Evolutionary conservation across 1,140 invertebrate species (phyloP).

Genomic region (Arion vulgaris): DNA sequence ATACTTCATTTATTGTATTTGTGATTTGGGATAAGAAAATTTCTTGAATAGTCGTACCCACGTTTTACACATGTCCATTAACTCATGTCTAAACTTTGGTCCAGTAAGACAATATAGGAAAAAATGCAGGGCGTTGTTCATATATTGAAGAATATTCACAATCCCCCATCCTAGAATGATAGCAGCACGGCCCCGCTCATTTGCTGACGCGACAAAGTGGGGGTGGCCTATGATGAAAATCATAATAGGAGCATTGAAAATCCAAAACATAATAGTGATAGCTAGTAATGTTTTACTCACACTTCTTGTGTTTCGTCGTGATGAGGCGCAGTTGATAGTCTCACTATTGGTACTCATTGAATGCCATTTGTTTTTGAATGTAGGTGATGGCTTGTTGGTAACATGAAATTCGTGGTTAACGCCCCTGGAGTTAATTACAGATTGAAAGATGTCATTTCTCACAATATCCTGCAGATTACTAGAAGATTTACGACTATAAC

Average conservation of each 20-base stretch:
- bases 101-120: constrained; percentile 66
- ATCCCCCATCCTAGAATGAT: constrained; percentile 59
- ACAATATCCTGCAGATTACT: neutral
- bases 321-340: neutral
- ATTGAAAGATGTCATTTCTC: neutral
- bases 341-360: neutral
- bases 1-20: no score
- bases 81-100: constrained; percentile 57
- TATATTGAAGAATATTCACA: constrained; percentile 64
- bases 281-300: constrained; percentile 61
- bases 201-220: constrained; percentile 40
- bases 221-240: constrained; percentile 59
- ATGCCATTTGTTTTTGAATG: neutral
- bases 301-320: constrained; percentile 40
- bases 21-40: no score
- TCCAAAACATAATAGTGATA: constrained; percentile 57
- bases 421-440: neutral
- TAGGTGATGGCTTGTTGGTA: no score
- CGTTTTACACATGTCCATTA: constrained; percentile 38
- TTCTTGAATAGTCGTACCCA: neutral
- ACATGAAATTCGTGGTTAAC: neutral
- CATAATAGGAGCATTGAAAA: constrained; percentile 60
- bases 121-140: constrained; percentile 67
- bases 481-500: neutral
- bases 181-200: constrained; percentile 35